Evolutionary conservation across 2,888 invertebrate species (phyloP).

Genomic region (Aleiodes alternator): DNA sequence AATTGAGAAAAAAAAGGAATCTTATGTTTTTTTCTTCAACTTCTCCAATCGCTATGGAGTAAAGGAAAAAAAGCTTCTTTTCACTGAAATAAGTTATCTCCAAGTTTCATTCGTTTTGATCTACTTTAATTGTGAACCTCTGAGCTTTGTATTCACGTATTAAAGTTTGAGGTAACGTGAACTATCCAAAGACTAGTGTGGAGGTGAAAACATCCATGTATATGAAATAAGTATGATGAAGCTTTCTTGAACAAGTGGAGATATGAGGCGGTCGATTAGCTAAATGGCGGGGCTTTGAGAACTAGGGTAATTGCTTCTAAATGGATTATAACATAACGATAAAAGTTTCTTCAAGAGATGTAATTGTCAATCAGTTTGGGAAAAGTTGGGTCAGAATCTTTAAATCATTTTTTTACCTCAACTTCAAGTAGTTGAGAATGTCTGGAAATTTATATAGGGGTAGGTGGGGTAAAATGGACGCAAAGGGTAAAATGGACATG

Average conservation of each 20-base stretch:
- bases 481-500: too few species aligned
- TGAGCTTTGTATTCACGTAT: background rate
- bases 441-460: background rate
- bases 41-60: too few species aligned
- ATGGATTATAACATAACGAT: slow-evolving; percentile 1
- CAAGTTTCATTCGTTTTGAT: background rate
- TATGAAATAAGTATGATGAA: slow-evolving; percentile 1
- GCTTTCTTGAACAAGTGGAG: slow-evolving; percentile 7
- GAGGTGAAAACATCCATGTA: background rate
- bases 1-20: too few species aligned
- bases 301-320: slow-evolving; percentile 23
- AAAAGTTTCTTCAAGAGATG: slow-evolving; percentile 1
- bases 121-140: slow-evolving; percentile 1
- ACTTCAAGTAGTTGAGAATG: background rate
- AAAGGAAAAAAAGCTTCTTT: background rate
- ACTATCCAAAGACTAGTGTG: slow-evolving; percentile 2
- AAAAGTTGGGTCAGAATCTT: slow-evolving; percentile 15
- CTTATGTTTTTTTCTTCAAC: too few species aligned
- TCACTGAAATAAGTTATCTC: background rate
- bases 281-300: slow-evolving; percentile 17
- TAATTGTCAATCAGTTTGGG: background rate
- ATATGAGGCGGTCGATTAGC: slow-evolving; percentile 19
- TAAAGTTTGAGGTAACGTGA: background rate
- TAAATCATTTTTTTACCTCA: slow-evolving; percentile 5
- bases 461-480: too few species aligned